Evolutionary conservation across 2,797 vertebrate genomes (phyloP).

Genomic region (Amblyopsis hoosieri): DNA sequence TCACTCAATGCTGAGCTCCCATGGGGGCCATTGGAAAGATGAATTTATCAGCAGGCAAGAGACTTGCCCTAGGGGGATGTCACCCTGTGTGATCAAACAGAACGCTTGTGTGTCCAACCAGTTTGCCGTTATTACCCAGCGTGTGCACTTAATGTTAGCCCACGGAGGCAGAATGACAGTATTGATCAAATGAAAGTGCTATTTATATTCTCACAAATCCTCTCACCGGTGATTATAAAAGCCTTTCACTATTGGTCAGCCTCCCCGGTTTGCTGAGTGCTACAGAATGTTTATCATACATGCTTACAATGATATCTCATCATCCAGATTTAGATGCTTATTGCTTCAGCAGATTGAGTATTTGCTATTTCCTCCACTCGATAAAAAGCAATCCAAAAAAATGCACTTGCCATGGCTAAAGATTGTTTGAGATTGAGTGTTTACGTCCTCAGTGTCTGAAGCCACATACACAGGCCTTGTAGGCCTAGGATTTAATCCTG

Average conservation of each 20-base stretch:
- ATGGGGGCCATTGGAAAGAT: conserved; percentile 61
- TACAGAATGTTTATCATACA: conserved; percentile 23
- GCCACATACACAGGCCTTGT: no score
- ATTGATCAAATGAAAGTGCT: conserved; percentile 68
- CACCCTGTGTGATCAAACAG: conserved; percentile 59
- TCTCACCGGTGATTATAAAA: conserved; percentile 67
- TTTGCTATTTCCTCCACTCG: not conserved
- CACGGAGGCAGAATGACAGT: conserved; percentile 59
- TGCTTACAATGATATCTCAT: conserved; percentile 9
- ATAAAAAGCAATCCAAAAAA: not conserved
- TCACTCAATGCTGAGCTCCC: conserved; percentile 59
- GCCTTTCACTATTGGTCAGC: conserved; percentile 33
- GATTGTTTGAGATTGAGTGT: no score
- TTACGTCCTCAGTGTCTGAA: no score
- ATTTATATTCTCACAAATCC: conserved; percentile 72
- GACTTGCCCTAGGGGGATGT: conserved; percentile 53
- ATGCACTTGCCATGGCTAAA: not conserved
- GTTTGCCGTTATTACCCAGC: conserved; percentile 59
- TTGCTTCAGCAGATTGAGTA: conserved; percentile 9
- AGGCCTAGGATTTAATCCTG: no score
- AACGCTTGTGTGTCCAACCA: conserved; percentile 59
- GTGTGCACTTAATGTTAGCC: conserved; percentile 60
- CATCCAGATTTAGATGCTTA: not conserved
- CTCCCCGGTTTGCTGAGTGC: conserved; percentile 44
- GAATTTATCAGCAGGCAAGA: conserved; percentile 64